Percentiles rank a stretch among this genome's conserved stretches.
Evolutionary conservation across 2,113 vertebrate species (phyloP).

Genomic region (Rhynchopsitta pachyrhyncha): DNA sequence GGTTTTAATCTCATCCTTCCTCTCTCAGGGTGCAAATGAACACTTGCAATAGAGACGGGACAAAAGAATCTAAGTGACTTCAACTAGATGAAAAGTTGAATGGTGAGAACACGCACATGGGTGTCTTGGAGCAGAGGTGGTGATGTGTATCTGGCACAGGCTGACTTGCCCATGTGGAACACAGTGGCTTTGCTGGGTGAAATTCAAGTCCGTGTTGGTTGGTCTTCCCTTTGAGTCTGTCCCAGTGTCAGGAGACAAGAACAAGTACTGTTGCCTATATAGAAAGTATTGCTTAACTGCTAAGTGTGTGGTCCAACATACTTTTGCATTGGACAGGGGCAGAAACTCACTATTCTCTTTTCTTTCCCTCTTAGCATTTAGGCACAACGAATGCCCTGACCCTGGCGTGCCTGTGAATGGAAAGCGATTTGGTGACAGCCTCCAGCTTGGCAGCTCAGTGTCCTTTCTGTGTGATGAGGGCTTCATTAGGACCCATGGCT

Average conservation of each 20-base stretch:
- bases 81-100: not conserved
- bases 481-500: conserved; percentile 93
- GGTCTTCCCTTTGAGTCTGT: not conserved
- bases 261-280: rapidly evolving
- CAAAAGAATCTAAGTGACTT: not conserved
- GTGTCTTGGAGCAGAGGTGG: not conserved
- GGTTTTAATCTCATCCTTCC: not conserved
- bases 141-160: rapidly evolving
- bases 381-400: conserved; percentile 96
- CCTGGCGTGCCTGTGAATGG: conserved; percentile 94
- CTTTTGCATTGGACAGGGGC: not conserved
- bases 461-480: conserved; percentile 97
- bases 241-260: not conserved
- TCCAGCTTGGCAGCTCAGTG: conserved; percentile 95
- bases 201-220: rapidly evolving
- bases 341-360: not conserved
- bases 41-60: not conserved
- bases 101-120: rapidly evolving
- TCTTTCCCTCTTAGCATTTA: conserved; percentile 79
- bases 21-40: not conserved
- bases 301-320: rapidly evolving
- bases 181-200: not conserved
- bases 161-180: not conserved
- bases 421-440: conserved; percentile 93
- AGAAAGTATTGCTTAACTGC: not conserved